Percentiles rank a stretch among this genome's conserved stretches.
phyloP scores from a whole-genome alignment of 2,797 vertebrate genomes.

The Gephyroberyx darwinii region DNA sequence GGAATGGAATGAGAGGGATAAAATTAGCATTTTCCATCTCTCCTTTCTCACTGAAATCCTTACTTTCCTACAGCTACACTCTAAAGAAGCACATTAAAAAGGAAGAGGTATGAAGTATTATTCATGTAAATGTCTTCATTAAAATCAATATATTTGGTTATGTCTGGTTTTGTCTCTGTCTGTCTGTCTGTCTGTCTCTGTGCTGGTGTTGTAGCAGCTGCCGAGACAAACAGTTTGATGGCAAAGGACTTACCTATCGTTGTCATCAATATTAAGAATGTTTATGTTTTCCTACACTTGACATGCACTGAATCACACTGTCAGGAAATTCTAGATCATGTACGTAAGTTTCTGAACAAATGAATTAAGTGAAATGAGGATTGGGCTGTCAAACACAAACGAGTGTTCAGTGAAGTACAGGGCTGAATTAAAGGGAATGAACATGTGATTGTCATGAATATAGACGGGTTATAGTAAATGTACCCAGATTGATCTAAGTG shows the following conservation, averaged over 20 bases:
- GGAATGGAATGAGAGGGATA: conserved; percentile 60
- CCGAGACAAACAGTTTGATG: conserved; percentile 32
- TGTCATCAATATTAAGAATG: conserved; percentile 26
- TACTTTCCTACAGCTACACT: conserved; percentile 41
- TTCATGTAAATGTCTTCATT: background rate
- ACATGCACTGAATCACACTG: conserved; percentile 32
- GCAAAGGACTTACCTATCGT: conserved; percentile 33
- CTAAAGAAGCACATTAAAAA: conserved; percentile 48
- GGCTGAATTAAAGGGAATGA: conserved; percentile 34
- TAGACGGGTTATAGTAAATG: background rate
- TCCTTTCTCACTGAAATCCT: conserved; percentile 27
- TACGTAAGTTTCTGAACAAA: conserved; percentile 10
- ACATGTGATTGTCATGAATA: conserved; percentile 38
- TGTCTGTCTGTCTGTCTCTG: conserved; percentile 12
- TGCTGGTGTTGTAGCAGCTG: background rate
- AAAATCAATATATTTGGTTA: conserved; percentile 27
- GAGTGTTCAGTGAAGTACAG: conserved; percentile 15
- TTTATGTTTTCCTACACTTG: conserved; percentile 14
- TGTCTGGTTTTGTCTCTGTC: background rate
- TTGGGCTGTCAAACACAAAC: conserved; percentile 16
- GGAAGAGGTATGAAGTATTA: conserved; percentile 16
- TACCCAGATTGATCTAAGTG: conserved; percentile 22
- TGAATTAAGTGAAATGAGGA: conserved; percentile 29
- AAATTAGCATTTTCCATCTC: conserved; percentile 61
- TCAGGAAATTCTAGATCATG: conserved; percentile 34